Evolutionary conservation across 2,888 invertebrate species (phyloP).

Genomic region (Orthonychiurus folsomi): DNA sequence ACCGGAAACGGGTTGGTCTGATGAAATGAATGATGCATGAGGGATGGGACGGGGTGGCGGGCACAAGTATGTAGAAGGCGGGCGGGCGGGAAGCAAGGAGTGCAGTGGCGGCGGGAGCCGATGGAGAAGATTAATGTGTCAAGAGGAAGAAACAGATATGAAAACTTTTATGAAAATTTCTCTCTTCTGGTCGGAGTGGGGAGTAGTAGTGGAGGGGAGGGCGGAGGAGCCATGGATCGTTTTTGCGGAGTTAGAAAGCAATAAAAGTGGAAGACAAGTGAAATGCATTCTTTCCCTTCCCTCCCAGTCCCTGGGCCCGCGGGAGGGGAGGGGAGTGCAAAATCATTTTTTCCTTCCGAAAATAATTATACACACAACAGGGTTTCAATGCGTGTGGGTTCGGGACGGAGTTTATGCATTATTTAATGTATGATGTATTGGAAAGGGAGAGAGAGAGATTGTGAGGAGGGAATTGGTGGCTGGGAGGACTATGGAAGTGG

Average conservation of each 20-base stretch:
- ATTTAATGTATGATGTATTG: slow-evolving; percentile 39
- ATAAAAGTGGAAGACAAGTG: slow-evolving; percentile 24
- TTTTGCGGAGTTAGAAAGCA: slow-evolving; percentile 15
- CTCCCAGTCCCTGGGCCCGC: neutral
- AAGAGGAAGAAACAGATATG: neutral
- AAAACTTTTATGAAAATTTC: neutral
- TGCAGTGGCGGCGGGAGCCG: neutral
- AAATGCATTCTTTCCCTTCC: slow-evolving; percentile 14
- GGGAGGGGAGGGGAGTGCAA: slow-evolving; percentile 28
- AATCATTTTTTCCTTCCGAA: slow-evolving; percentile 38
- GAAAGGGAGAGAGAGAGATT: slow-evolving; percentile 30
- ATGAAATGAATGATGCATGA: neutral
- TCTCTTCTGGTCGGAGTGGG: slow-evolving; percentile 3
- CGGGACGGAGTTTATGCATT: slow-evolving; percentile 30
- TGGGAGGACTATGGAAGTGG: neutral
- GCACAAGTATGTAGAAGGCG: too few species aligned
- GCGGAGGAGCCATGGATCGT: neutral
- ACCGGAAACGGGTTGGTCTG: too few species aligned
- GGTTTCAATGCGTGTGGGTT: slow-evolving; percentile 29
- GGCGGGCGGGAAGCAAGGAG: slow-evolving; percentile 7
- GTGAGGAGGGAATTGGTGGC: slow-evolving; percentile 18
- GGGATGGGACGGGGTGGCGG: too few species aligned
- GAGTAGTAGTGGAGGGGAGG: neutral
- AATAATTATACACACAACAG: slow-evolving; percentile 39
- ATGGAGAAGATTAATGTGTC: neutral